Conservation (phyloP, 2,888 invertebrate genomes). For the Meteorus cinctellus region DNA sequence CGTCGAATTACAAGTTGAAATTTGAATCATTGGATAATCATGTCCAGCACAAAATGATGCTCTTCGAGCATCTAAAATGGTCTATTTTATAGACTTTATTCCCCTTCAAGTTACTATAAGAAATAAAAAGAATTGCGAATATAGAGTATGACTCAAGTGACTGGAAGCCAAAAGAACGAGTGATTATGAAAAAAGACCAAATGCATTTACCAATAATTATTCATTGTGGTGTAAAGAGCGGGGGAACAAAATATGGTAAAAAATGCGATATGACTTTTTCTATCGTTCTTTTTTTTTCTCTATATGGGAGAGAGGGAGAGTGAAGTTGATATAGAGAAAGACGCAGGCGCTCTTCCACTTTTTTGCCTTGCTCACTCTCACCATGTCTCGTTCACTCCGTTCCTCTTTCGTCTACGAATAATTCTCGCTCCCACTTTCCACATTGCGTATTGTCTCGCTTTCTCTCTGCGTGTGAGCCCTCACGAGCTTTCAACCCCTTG, state of each 20-base stretch:
- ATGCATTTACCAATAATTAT: constrained; percentile 13
- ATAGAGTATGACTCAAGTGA: neutral
- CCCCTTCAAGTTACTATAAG: neutral
- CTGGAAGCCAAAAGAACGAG: neutral
- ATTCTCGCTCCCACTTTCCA: constrained; percentile 21
- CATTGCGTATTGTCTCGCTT: constrained; percentile 24
- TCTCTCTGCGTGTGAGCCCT: constrained; percentile 12
- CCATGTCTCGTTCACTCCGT: neutral
- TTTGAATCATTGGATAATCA: neutral
- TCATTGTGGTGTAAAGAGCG: constrained; percentile 9
- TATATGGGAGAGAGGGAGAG: neutral
- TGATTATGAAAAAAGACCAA: neutral
- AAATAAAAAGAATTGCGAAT: neutral
- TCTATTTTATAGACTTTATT: neutral
- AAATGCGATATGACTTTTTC: neutral
- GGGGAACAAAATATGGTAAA: neutral
- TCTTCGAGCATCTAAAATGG: neutral
- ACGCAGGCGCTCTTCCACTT: constrained; percentile 34
- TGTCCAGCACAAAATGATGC: neutral
- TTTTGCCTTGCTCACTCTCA: neutral
- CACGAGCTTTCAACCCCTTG: constrained; percentile 34
- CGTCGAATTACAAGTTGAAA: constrained; percentile 4
- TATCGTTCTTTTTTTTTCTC: neutral
- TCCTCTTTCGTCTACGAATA: constrained; percentile 1
- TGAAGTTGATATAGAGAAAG: constrained; percentile 11